These are phyloP conservation scores for Ahaetulla prasina DNA, from an alignment of 2,113 vertebrate species.

Conservation along the genomic window DNA sequence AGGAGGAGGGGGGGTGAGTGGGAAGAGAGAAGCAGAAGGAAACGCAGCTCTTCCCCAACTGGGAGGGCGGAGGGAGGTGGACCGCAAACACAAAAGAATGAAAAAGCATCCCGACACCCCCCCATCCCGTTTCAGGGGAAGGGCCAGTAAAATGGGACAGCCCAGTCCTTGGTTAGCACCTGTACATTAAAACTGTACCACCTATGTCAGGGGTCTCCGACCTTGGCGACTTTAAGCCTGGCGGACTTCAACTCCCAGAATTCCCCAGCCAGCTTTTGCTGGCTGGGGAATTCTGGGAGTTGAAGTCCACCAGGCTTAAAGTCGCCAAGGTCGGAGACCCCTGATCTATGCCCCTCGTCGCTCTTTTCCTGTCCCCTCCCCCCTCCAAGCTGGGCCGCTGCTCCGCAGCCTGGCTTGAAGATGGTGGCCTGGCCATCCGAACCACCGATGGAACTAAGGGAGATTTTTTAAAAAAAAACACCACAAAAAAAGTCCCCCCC, in stretches of 20 bases:
- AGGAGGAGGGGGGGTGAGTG: neutral
- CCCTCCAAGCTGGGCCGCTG: neutral
- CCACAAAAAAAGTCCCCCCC: too few relatives aligned
- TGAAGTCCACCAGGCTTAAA: too few relatives aligned
- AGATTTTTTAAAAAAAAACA: neutral
- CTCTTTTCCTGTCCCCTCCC: neutral
- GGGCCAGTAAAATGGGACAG: conserved; percentile 62
- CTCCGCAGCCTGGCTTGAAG: neutral
- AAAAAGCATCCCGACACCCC: conserved; percentile 49
- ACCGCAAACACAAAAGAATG: conserved; percentile 73
- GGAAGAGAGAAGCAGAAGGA: conserved; percentile 47
- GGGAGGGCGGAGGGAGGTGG: conserved; percentile 28
- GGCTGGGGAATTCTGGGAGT: too few relatives aligned
- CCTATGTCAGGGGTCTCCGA: conserved; percentile 29
- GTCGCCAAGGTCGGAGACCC: too few relatives aligned
- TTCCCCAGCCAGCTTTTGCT: too few relatives aligned
- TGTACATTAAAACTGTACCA: conserved; percentile 99
- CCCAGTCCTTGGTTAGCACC: conserved; percentile 86
- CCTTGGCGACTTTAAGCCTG: too few relatives aligned
- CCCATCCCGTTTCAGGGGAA: conserved; percentile 39
- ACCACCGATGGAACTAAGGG: conserved; percentile 5
- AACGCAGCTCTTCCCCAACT: conserved; percentile 40
- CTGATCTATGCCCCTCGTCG: neutral
- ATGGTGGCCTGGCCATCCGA: neutral
- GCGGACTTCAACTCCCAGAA: too few relatives aligned